A percentile compares a stretch with the other conserved stretches of the same genome.
phyloP scores from a whole-genome alignment of 2,888 invertebrate species.

The Synergus gifuensis region DNA sequence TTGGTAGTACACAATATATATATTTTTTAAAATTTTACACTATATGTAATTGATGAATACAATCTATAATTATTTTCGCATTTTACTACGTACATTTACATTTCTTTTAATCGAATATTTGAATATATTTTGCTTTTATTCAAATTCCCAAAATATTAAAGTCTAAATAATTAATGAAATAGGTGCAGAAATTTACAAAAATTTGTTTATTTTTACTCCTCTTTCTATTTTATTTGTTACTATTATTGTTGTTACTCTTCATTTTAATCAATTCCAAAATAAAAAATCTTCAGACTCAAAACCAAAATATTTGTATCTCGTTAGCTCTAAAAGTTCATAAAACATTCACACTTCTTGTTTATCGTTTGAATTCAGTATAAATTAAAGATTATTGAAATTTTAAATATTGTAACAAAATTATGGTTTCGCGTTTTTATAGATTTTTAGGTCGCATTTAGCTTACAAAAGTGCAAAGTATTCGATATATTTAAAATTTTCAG shows the following conservation, averaged over 20 bases:
- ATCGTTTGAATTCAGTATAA: neutral
- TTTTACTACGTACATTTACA: neutral
- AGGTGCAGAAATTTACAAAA: neutral
- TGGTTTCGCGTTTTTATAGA: neutral
- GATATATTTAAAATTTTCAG: neutral
- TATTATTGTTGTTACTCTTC: neutral
- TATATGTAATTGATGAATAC: neutral
- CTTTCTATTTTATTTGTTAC: neutral
- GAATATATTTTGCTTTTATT: neutral
- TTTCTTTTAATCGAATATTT: neutral
- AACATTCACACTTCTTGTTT: neutral
- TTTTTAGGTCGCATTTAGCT: neutral
- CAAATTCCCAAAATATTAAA: neutral
- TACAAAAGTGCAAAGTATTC: slow-evolving; percentile 25
- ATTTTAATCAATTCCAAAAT: neutral
- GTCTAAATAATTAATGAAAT: neutral
- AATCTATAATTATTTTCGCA: neutral
- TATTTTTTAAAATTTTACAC: neutral
- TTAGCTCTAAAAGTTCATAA: neutral
- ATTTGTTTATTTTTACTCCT: neutral
- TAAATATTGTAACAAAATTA: neutral
- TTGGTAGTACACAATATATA: neutral
- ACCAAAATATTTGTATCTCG: neutral
- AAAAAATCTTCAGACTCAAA: neutral
- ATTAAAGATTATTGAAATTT: neutral